phyloP scores from a whole-genome alignment of 64 coral and sea anemone species.

The Montipora foliosa region DNA sequence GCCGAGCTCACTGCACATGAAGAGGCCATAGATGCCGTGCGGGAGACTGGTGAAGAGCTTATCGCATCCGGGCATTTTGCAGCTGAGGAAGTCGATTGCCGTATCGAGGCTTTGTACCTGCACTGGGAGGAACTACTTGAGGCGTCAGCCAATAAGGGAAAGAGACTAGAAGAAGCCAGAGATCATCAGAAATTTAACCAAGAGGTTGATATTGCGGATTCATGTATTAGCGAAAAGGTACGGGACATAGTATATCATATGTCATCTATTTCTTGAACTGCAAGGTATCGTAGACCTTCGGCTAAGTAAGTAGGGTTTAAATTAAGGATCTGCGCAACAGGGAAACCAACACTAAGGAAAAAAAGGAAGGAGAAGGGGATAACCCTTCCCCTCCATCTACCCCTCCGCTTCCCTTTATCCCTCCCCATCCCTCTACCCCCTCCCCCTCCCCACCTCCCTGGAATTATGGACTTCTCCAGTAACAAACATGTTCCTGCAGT shows the following conservation, averaged over 20 bases:
- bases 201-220: constrained; percentile 84
- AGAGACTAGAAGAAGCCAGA: constrained; percentile 81
- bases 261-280: no score
- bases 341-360: no score
- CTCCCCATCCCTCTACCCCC: no score
- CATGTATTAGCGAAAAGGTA: constrained; percentile 93
- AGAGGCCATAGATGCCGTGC: constrained; percentile 67
- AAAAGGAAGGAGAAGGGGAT: no score
- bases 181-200: constrained; percentile 96
- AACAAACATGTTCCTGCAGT: no score
- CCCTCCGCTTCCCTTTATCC: no score
- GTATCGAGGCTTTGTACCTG: constrained; percentile 83
- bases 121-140: constrained; percentile 94
- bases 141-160: constrained; percentile 80
- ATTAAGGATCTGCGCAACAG: no score
- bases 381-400: no score
- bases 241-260: not conserved
- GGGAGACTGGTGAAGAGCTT: constrained; percentile 77
- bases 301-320: no score
- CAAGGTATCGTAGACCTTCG: no score
- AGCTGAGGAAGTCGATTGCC: constrained; percentile 73
- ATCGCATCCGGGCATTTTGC: constrained; percentile 87
- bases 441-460: no score
- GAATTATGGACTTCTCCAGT: no score
- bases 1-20: constrained; percentile 90